phyloP scores from a whole-genome alignment of 2,797 vertebrate genomes.

The Brachyalestes nurse region DNA sequence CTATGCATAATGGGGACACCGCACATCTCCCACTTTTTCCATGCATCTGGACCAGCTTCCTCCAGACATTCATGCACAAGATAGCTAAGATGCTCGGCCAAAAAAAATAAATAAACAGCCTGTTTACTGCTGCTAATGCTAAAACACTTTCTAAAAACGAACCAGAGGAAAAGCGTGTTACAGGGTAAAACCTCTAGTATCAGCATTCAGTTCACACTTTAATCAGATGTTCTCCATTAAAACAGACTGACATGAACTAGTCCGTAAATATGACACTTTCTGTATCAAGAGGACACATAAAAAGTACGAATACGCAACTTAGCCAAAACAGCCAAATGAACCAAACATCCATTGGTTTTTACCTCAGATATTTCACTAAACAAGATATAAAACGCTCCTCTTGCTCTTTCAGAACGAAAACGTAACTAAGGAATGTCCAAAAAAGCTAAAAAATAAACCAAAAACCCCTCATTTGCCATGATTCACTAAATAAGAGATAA shows the following conservation, averaged over 20 bases:
- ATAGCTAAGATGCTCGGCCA: neutral
- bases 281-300: too few species aligned
- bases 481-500: too few species aligned
- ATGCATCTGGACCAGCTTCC: neutral
- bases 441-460: neutral
- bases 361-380: neutral
- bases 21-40: conserved; percentile 11
- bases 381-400: neutral
- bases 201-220: neutral
- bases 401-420: neutral
- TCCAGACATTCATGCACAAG: neutral
- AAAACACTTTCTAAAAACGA: neutral
- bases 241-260: too few species aligned
- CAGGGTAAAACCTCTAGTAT: neutral
- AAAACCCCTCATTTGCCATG: neutral
- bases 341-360: too few species aligned
- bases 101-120: neutral
- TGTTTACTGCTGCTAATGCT: neutral
- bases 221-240: too few species aligned
- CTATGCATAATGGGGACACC: conserved; percentile 33
- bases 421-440: neutral
- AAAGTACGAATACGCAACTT: too few species aligned
- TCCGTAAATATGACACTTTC: too few species aligned
- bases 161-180: conserved; percentile 2
- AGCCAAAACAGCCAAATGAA: too few species aligned